Conservation (phyloP, 2,797 vertebrate genomes). For the Agapornis canus region DNA sequence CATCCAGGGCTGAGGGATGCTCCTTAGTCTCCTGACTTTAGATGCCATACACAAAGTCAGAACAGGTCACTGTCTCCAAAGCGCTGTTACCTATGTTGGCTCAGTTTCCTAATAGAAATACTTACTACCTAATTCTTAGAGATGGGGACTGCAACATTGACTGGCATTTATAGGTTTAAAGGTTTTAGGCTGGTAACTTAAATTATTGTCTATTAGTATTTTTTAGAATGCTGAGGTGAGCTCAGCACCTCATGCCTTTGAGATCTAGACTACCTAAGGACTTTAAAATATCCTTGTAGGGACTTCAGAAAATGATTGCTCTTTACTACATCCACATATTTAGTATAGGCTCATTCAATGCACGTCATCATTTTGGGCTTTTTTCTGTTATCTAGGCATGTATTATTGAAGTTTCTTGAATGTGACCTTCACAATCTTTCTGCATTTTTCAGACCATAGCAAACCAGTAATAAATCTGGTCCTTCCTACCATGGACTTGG, state of each 20-base stretch:
- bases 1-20: background rate
- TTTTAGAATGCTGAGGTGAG: background rate
- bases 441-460: background rate
- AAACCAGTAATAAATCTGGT: background rate
- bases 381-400: background rate
- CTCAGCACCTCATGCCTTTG: background rate
- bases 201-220: background rate
- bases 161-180: background rate
- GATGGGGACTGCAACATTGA: background rate
- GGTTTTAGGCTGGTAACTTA: background rate
- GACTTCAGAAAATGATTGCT: background rate
- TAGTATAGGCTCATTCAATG: fast-evolving
- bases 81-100: background rate
- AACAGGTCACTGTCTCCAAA: background rate
- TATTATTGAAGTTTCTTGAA: background rate
- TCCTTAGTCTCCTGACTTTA: background rate
- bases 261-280: background rate
- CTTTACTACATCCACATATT: fast-evolving
- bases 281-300: fast-evolving
- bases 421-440: background rate
- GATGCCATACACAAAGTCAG: background rate
- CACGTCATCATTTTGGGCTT: background rate
- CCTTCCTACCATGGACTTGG: background rate
- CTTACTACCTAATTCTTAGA: background rate
- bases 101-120: background rate